These are phyloP conservation scores for Leptinotarsa rubiginosa DNA, from an alignment of 2,888 invertebrate genomes.

Conservation along the genomic window DNA sequence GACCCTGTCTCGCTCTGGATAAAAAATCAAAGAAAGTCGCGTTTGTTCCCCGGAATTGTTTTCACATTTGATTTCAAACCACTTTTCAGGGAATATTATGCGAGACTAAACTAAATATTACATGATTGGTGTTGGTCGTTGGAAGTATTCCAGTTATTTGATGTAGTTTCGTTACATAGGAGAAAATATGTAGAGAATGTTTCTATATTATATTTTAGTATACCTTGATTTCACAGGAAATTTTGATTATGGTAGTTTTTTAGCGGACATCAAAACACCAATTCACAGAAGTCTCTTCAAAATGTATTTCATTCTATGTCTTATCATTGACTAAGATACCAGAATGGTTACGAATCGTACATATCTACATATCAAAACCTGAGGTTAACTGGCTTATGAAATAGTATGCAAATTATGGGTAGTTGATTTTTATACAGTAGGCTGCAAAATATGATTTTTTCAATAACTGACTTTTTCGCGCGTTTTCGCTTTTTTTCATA, in stretches of 20 bases:
- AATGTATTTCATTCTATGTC: too few species aligned
- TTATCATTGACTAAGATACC: too few species aligned
- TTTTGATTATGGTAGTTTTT: background rate
- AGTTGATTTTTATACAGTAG: too few species aligned
- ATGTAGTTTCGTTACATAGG: constrained; percentile 38
- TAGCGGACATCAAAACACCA: too few species aligned
- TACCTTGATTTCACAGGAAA: background rate
- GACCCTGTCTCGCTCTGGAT: constrained; percentile 27
- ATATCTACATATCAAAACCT: too few species aligned
- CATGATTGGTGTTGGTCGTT: constrained; percentile 23
- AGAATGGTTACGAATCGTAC: too few species aligned
- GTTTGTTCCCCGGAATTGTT: constrained; percentile 39
- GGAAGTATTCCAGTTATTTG: constrained; percentile 35
- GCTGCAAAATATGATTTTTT: too few species aligned
- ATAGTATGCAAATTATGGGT: too few species aligned
- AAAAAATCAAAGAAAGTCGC: constrained; percentile 38
- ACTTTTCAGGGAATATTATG: constrained; percentile 24
- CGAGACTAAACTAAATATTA: constrained; percentile 32
- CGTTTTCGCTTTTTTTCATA: too few species aligned
- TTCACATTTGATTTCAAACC: constrained; percentile 40
- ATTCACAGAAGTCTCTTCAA: too few species aligned
- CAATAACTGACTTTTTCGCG: too few species aligned
- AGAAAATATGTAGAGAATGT: background rate
- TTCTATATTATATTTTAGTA: background rate
- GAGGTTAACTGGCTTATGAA: too few species aligned